Conservation (phyloP, 2,888 invertebrate species). For the Plutella xylostella region DNA sequence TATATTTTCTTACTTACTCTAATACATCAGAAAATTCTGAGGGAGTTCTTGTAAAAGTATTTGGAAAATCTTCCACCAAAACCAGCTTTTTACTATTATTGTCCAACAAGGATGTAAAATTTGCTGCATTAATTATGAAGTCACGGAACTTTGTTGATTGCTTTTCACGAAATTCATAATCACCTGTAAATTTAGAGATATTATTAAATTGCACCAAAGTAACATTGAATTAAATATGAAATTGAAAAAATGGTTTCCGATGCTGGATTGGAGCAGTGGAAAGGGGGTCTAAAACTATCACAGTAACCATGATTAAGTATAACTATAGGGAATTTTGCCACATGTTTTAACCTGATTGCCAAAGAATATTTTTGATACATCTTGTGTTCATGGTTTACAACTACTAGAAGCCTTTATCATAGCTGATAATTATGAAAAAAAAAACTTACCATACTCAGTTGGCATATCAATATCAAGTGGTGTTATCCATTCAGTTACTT, state of each 20-base stretch:
- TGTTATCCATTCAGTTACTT: conserved; percentile 85
- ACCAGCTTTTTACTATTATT: conserved; percentile 70
- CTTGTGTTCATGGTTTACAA: no score
- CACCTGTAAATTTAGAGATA: conserved; percentile 33
- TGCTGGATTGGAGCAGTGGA: no score
- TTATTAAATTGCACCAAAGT: no score
- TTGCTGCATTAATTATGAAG: conserved; percentile 82
- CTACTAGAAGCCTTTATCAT: no score
- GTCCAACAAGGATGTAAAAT: conserved; percentile 75
- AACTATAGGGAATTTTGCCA: no score
- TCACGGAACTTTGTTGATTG: conserved; percentile 80
- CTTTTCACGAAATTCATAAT: conserved; percentile 58
- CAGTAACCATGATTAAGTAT: no score
- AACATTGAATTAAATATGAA: no score
- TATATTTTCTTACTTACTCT: conserved; percentile 62
- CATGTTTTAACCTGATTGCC: no score
- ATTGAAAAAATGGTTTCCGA: no score
- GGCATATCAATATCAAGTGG: conserved; percentile 77
- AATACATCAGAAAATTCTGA: conserved; percentile 74
- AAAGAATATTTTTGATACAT: no score
- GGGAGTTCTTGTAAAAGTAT: conserved; percentile 76
- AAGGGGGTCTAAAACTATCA: no score
- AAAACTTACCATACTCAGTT: conserved; percentile 50
- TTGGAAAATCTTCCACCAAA: conserved; percentile 86
- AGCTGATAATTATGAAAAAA: not conserved